Conservation (phyloP, 2,797 vertebrate species). For the Muraenolepis orangiensis region DNA sequence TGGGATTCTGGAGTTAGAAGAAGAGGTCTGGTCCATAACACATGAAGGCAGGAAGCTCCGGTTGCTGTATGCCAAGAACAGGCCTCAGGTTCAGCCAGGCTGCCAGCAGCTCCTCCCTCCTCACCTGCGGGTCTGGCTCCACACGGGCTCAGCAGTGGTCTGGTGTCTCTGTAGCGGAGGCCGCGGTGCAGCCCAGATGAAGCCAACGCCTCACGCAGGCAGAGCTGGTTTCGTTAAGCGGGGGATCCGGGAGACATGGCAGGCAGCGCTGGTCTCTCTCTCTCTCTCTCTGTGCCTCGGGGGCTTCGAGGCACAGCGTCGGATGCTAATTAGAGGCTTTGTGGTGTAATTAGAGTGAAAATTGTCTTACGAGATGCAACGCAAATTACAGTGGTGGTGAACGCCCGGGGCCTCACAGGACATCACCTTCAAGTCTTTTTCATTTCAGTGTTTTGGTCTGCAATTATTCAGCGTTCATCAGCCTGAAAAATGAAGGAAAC, state of each 20-base stretch:
- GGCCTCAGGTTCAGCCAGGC: background rate
- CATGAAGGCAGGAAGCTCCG: background rate
- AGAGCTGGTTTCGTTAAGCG: background rate
- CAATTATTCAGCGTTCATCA: background rate
- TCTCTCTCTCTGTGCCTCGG: background rate
- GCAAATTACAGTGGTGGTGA: constrained; percentile 8
- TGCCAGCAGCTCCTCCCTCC: background rate
- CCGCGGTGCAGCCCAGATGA: background rate
- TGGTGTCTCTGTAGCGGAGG: background rate
- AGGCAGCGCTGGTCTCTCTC: background rate
- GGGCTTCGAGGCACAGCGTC: background rate
- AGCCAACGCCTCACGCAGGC: background rate
- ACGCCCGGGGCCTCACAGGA: constrained; percentile 8
- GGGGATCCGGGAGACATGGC: background rate
- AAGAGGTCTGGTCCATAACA: background rate
- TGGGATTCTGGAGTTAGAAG: background rate
- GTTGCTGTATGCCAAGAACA: background rate
- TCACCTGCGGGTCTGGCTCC: background rate
- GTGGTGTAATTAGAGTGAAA: constrained; percentile 41
- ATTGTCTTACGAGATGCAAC: constrained; percentile 23
- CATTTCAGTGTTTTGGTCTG: background rate
- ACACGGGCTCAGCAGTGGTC: background rate
- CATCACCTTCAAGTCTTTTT: background rate
- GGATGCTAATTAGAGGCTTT: constrained; percentile 54
- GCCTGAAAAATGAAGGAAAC: background rate